Base-by-base conservation (phyloP, 1,140 invertebrate species). In the Delia radicum region DNA sequence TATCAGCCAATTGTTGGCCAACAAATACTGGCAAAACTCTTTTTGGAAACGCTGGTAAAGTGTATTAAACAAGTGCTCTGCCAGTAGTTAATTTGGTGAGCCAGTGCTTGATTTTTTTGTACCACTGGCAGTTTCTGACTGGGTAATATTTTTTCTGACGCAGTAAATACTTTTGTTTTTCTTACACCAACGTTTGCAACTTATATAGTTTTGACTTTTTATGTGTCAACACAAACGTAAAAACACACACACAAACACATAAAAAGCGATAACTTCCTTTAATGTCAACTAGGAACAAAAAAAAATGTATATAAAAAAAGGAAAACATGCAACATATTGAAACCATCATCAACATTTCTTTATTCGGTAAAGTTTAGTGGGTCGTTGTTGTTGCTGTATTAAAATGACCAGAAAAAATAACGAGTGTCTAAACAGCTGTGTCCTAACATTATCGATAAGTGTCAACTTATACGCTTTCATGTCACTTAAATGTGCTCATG, bases 401-500 rank as follows among this genome's bases (percentile, higher is more conserved):
- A 31, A 67, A 67, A 65, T 2, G 18, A 65, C 24, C 24, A 28
- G 28, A 63, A 63, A 24, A 63, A 63, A 67, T 55, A 69, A 69
- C n/a, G 65, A 10, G n/a, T 13, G 29, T 33, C 29, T 33, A 31
- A 69, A 69, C 65, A 69, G n/a, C 65, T 69, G 65, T 33, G 29
- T 69, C 29, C 21, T 24, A 37, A 69, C 65, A 69, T 37, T 69
- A 69, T 69, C 65, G 65, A 69, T 69, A 69, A 69, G 65, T 69
- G 65, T 69, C 65, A 69, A 69, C 65, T 69, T 69, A 69, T 69
- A 26, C 65, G 65, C 65, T 69, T n/a, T 69, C 29, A 69, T 69
- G 65, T 69, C 65, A 33, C 65, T 69, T 69, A 69, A 69, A 69
- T 69, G 65, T 69, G 65, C 18, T 31, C 24, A 69, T 33, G 29